Evolutionary conservation across 2,113 vertebrate genomes (phyloP), one percentile per base, ranked within the genome.

Genomic region (Excalfactoria chinensis): DNA sequence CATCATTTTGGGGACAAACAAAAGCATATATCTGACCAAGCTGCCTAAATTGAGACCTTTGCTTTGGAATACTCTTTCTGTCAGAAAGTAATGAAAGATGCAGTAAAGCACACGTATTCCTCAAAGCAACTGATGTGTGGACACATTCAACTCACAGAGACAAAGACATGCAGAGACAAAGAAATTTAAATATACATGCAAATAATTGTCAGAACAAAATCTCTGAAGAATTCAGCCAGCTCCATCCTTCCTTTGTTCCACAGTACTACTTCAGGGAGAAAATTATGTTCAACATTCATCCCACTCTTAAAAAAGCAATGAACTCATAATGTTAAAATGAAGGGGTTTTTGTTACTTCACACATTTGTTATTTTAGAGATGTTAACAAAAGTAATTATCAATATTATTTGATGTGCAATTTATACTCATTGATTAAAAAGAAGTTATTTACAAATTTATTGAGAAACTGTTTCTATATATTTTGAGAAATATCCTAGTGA

Each of bases 381-480:
- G 22, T 86, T 89, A 62, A 56, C 84, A 60, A 73, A 89, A 90
- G 41, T 79, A 88, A 82, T 81, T 86, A 81, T 44, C 58, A 69
- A 44, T 67, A 74, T 35, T 77, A 11, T 69, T 51, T 84, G 60
- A 37, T 28, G 35, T 15, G n/a, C n/a, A 83, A 41, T 73, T 56
- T 26, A 63, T 88, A 69, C 15, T 49, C 63, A 79, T 82, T 23
- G 9, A 26, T 70, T 56, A 60, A 18, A 12, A 59, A 71, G 30
- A 86, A 89, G 75, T 89, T 66, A 3, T 62, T 16, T 68, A 11
- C 18, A 22, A 34, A 4, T 60, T 76, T 26, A 67, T 62, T 40
- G 26, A 64, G 74, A 87, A 93, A 76, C 2, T n/a, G 26, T 62
- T 81, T 7, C 13, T 49, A 81, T 56, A 55, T 6, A 44, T 60